Evolutionary conservation across 35 echinoderm and acorn worm genomes (phyloP).

Genomic region (Diadema setosum): DNA sequence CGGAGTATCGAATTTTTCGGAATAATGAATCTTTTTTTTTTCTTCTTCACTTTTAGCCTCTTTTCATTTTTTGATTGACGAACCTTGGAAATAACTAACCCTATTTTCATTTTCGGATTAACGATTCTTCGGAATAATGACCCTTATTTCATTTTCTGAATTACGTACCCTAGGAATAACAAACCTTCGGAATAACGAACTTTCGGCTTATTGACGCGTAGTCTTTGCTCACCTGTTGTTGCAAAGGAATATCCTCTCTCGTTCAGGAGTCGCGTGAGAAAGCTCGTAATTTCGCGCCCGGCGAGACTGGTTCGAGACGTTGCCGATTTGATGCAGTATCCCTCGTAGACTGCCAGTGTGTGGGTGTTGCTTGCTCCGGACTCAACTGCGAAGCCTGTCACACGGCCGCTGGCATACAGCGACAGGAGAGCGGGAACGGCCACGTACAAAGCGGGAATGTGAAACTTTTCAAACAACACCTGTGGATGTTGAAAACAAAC

Average conservation of each 20-base stretch:
- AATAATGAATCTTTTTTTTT: background rate
- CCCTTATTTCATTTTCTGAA: too few species aligned
- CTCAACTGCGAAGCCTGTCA: constrained; percentile 73
- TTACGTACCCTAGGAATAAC: too few species aligned
- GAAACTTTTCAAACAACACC: constrained; percentile 87
- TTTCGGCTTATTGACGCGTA: too few species aligned
- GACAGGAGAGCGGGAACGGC: constrained; percentile 76
- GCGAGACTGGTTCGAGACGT: constrained; percentile 65
- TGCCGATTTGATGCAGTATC: constrained; percentile 58
- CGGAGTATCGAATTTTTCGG: background rate
- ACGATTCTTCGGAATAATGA: too few species aligned
- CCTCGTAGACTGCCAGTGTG: constrained; percentile 76
- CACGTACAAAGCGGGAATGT: constrained; percentile 69
- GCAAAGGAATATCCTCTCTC: background rate
- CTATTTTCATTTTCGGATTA: too few species aligned
- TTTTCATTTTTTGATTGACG: too few species aligned
- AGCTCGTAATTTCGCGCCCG: constrained; percentile 75
- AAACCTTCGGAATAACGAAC: too few species aligned
- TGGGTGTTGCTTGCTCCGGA: constrained; percentile 72
- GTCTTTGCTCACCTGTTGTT: background rate
- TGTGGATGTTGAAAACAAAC: background rate
- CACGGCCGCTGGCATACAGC: constrained; percentile 69
- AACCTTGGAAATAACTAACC: too few species aligned
- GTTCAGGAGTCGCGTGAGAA: constrained; percentile 72
- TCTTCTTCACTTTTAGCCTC: too few species aligned